Percentiles rank a stretch among this genome's conserved stretches.
Evolutionary conservation across 2,888 invertebrate genomes (phyloP).

Genomic region (Hydrotaea diabolus): DNA sequence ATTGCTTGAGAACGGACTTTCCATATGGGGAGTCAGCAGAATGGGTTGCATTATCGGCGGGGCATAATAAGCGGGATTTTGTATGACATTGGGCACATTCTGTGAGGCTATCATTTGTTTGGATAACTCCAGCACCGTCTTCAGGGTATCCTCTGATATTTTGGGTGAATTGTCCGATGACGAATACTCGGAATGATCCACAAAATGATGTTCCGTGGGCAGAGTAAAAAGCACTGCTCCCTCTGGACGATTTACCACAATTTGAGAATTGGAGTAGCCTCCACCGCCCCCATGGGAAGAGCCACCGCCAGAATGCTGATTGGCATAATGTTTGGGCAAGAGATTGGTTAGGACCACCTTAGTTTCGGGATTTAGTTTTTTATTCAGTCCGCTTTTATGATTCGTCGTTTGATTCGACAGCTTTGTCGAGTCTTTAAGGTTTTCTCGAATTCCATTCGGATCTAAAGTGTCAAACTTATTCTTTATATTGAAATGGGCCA

Average conservation of each 20-base stretch:
- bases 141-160: slow-evolving; percentile 80
- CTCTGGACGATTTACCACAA: slow-evolving; percentile 80
- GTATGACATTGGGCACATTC: slow-evolving; percentile 77
- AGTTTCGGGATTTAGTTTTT: slow-evolving; percentile 75
- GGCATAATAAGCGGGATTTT: slow-evolving; percentile 74
- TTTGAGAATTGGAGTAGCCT: slow-evolving; percentile 79
- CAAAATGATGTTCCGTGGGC: slow-evolving; percentile 68
- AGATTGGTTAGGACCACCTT: slow-evolving; percentile 74
- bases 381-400: slow-evolving; percentile 59
- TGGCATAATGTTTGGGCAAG: slow-evolving; percentile 69
- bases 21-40: slow-evolving; percentile 70
- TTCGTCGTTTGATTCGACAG: neutral
- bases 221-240: slow-evolving; percentile 79
- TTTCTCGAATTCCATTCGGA: slow-evolving; percentile 56
- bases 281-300: slow-evolving; percentile 67
- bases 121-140: slow-evolving; percentile 79
- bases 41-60: slow-evolving; percentile 78
- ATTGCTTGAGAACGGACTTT: slow-evolving; percentile 73
- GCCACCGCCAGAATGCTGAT: neutral
- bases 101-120: slow-evolving; percentile 80
- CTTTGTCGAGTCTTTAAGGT: neutral
- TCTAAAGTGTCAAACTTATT: slow-evolving; percentile 75
- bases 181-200: slow-evolving; percentile 66
- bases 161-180: slow-evolving; percentile 74
- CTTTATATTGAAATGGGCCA: slow-evolving; percentile 80